Evolutionary conservation across 1,140 invertebrate species (phyloP).

Genomic region (Cyphomyrmex costatus): DNA sequence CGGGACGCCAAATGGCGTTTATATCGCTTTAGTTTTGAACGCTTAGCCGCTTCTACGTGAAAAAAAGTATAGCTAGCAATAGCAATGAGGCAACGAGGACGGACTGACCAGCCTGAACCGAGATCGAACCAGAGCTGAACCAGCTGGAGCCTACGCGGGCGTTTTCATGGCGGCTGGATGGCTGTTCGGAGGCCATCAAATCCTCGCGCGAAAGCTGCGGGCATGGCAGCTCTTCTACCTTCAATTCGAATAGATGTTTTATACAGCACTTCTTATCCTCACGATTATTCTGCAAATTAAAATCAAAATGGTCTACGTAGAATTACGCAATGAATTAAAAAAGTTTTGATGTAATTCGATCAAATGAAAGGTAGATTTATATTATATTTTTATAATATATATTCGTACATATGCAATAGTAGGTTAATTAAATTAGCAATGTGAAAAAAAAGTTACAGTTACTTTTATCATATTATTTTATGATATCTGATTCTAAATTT

Average conservation of each 20-base stretch:
- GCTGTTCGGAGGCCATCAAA: conserved; percentile 85
- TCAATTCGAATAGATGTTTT: conserved; percentile 88
- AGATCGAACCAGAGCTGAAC: conserved; percentile 76
- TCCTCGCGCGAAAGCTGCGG: conserved; percentile 86
- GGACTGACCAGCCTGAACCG: conserved; percentile 68
- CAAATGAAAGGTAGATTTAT: not conserved
- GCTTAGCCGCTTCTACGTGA: conserved; percentile 78
- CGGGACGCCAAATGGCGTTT: conserved; percentile 21
- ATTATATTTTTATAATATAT: too few relatives aligned
- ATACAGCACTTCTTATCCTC: conserved; percentile 79
- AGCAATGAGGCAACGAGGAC: conserved; percentile 72
- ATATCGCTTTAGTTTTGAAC: conserved; percentile 24
- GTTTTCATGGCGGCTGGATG: conserved; percentile 82
- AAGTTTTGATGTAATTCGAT: not conserved
- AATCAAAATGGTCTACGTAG: not conserved
- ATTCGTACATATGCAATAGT: not conserved
- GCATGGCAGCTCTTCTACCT: conserved; percentile 89
- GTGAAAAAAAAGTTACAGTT: not conserved
- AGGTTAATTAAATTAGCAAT: not conserved
- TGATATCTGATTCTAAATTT: not conserved
- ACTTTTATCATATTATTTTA: not conserved
- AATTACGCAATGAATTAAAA: not conserved
- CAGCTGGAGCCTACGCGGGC: conserved; percentile 78
- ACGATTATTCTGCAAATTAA: conserved; percentile 75
- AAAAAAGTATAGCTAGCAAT: conserved; percentile 67